Evolutionary conservation across 35 echinoderm and acorn worm genomes (phyloP).

Genomic region (Amphiura filiformis): DNA sequence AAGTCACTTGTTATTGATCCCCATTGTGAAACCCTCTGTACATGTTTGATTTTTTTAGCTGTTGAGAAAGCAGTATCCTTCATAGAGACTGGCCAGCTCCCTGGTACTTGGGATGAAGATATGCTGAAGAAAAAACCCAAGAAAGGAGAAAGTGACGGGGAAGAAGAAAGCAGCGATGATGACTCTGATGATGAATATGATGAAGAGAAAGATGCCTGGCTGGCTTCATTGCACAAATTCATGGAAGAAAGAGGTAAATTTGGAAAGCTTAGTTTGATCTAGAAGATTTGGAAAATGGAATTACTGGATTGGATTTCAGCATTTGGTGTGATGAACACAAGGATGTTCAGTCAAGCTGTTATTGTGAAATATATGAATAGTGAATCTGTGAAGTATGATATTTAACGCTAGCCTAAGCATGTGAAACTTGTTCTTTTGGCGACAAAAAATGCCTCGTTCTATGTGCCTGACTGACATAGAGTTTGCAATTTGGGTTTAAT

Average conservation of each 20-base stretch:
- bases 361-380: too few relatives aligned
- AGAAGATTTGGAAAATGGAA: too few relatives aligned
- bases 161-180: conserved; percentile 58
- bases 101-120: conserved; percentile 76
- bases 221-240: conserved; percentile 97
- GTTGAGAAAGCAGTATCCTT: conserved; percentile 86
- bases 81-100: conserved; percentile 92
- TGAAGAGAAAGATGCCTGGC: conserved; percentile 92
- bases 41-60: conserved; percentile 47
- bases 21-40: too few relatives aligned
- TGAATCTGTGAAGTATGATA: too few relatives aligned
- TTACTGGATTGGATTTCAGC: background rate
- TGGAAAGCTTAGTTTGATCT: background rate
- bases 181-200: conserved; percentile 93
- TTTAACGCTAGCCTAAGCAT: too few relatives aligned
- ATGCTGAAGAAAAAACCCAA: conserved; percentile 68
- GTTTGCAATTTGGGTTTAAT: too few relatives aligned
- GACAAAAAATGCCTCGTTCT: too few relatives aligned
- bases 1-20: too few relatives aligned
- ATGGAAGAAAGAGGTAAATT: conserved; percentile 98
- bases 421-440: too few relatives aligned
- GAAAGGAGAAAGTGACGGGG: conserved; percentile 30
- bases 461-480: too few relatives aligned
- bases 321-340: background rate
- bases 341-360: too few relatives aligned